Percentiles rank a stretch among this genome's conserved stretches.
Evolutionary conservation across 2,113 vertebrate species (phyloP).

Genomic region (Furnarius figulus): DNA sequence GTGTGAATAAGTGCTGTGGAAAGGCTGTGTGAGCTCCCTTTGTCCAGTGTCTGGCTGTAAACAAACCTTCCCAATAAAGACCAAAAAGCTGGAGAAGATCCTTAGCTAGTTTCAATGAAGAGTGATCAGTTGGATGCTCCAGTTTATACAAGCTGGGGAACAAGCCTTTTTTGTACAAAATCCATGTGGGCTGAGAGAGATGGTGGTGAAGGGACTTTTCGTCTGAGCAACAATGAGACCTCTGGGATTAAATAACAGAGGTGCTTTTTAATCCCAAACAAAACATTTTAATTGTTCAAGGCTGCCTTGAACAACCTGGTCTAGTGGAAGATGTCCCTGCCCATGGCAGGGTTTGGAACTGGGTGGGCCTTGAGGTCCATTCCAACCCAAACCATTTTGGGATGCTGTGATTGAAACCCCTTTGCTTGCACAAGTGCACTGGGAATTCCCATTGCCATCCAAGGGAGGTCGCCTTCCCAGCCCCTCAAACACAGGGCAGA

Average conservation of each 20-base stretch:
- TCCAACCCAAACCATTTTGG: fast-evolving
- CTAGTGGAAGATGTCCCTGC: neutral
- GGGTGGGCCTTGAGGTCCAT: neutral
- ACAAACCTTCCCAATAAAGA: neutral
- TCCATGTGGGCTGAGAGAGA: fast-evolving
- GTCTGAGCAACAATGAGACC: neutral
- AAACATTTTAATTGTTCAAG: neutral
- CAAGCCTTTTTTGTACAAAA: neutral
- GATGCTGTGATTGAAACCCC: neutral
- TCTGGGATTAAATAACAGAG: neutral
- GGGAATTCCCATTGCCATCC: neutral
- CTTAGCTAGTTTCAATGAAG: neutral
- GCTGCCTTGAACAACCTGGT: neutral
- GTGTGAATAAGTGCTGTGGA: neutral
- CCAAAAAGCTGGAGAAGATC: neutral
- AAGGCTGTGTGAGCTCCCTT: neutral
- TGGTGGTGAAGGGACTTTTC: neutral
- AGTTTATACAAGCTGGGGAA: neutral
- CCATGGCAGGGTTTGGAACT: neutral
- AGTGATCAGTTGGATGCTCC: fast-evolving
- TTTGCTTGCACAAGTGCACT: fast-evolving
- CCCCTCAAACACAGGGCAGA: neutral
- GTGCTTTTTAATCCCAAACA: neutral
- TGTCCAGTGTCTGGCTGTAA: neutral
- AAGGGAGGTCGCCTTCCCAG: neutral